phyloP scores from a whole-genome alignment of 2,888 invertebrate genomes.

The Polia nebulosa region DNA sequence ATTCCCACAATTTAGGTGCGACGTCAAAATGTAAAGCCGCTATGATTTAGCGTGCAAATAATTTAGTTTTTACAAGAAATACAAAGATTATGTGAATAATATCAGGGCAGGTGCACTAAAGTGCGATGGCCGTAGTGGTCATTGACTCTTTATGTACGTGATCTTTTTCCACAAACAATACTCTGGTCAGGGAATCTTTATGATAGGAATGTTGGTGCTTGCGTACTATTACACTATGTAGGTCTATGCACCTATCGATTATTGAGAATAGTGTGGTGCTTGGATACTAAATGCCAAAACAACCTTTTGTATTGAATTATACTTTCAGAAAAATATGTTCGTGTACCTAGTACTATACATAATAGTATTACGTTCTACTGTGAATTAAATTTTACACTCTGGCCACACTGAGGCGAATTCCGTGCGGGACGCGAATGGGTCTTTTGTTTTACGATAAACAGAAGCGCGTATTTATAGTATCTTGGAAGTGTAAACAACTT shows the following conservation, averaged over 20 bases:
- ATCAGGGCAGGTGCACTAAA: conserved; percentile 32
- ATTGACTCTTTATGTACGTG: conserved; percentile 57
- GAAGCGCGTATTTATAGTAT: not conserved
- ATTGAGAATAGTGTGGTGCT: not conserved
- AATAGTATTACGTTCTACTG: not conserved
- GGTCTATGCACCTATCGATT: not conserved
- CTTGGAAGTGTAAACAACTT: too few species aligned
- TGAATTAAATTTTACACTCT: not conserved
- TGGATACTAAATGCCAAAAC: not conserved
- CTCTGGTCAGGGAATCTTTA: not conserved
- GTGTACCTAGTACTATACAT: too few species aligned
- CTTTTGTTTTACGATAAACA: too few species aligned
- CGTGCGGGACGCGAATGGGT: too few species aligned
- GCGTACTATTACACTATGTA: not conserved
- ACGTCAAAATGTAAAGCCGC: conserved; percentile 6
- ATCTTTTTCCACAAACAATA: conserved; percentile 42
- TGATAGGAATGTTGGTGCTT: conserved; percentile 23
- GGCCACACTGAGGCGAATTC: not conserved
- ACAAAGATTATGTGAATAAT: conserved; percentile 40
- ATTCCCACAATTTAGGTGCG: not conserved
- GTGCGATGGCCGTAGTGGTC: conserved; percentile 52
- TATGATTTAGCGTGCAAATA: conserved; percentile 33
- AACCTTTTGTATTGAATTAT: not conserved
- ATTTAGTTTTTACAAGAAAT: conserved; percentile 40
- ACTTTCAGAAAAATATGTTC: too few species aligned